Conservation (phyloP, 2,113 vertebrate genomes). For the Turnix velox region DNA sequence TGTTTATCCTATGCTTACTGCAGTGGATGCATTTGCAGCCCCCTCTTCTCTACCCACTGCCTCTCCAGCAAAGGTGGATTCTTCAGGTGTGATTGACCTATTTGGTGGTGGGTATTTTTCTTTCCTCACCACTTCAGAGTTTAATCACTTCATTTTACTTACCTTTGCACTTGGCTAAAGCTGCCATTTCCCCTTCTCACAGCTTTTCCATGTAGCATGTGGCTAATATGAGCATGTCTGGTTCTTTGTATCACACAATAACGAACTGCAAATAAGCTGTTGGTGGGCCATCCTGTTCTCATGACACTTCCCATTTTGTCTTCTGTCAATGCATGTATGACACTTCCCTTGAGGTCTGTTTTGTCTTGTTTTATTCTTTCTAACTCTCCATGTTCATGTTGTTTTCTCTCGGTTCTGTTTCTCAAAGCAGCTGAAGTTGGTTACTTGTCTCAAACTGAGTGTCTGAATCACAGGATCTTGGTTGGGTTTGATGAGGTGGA, state of each 20-base stretch:
- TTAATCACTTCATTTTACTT: conserved; percentile 32
- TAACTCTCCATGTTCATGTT: not conserved
- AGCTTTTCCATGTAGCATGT: not conserved
- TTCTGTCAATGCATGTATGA: not conserved
- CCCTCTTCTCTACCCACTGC: conserved; percentile 82
- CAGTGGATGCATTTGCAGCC: conserved; percentile 88
- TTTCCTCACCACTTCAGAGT: conserved; percentile 49
- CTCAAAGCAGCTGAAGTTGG: conserved; percentile 42
- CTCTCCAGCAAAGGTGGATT: conserved; percentile 87
- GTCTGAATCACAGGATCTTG: not conserved
- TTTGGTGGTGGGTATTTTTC: conserved; percentile 89
- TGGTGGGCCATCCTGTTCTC: not conserved
- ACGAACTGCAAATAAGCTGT: conserved; percentile 26
- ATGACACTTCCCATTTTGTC: not conserved
- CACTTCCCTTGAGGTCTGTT: not conserved
- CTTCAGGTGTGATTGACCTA: conserved; percentile 91
- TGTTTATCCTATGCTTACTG: conserved; percentile 73
- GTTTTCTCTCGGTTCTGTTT: not conserved
- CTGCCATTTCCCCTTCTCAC: not conserved
- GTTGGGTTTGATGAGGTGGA: not conserved
- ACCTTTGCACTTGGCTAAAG: conserved; percentile 16
- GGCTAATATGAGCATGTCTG: not conserved
- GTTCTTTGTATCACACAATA: not conserved
- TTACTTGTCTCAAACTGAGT: not conserved
- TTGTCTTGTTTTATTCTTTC: not conserved